phyloP scores from a whole-genome alignment of 2,888 invertebrate species.

The Parnassius mnemosyne region DNA sequence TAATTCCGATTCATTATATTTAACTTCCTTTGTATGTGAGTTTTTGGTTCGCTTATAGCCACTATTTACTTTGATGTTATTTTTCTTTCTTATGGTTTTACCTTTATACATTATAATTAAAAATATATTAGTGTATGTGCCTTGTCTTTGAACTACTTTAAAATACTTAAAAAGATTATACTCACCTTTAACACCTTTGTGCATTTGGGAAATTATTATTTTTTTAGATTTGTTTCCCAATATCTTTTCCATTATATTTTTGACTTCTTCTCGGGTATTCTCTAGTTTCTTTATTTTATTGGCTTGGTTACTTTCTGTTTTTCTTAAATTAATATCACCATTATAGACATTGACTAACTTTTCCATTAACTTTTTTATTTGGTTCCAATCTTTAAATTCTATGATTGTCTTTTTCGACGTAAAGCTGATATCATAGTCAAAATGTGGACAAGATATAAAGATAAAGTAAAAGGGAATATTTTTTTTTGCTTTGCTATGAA shows the following conservation, averaged over 20 bases:
- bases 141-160: no score
- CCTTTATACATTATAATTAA: slow-evolving; percentile 40
- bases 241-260: slow-evolving; percentile 63
- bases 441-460: slow-evolving; percentile 77
- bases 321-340: slow-evolving; percentile 46
- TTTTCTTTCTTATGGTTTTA: slow-evolving; percentile 51
- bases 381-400: slow-evolving; percentile 79
- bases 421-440: slow-evolving; percentile 75
- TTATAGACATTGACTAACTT: slow-evolving; percentile 57
- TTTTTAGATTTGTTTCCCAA: slow-evolving; percentile 57
- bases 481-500: slow-evolving; percentile 32
- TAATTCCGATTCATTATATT: not conserved
- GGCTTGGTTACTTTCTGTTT: slow-evolving; percentile 31
- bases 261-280: slow-evolving; percentile 56
- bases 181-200: slow-evolving; percentile 68
- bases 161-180: slow-evolving; percentile 6
- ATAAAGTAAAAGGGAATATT: slow-evolving; percentile 71
- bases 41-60: slow-evolving; percentile 8
- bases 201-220: slow-evolving; percentile 50
- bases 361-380: slow-evolving; percentile 52
- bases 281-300: slow-evolving; percentile 30
- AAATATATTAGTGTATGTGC: not conserved
- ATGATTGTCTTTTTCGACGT: slow-evolving; percentile 70
- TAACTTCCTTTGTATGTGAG: not conserved
- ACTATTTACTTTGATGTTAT: slow-evolving; percentile 31